Evolutionary conservation across 2,113 vertebrate genomes (phyloP).

Genomic region (Caracal caracal): DNA sequence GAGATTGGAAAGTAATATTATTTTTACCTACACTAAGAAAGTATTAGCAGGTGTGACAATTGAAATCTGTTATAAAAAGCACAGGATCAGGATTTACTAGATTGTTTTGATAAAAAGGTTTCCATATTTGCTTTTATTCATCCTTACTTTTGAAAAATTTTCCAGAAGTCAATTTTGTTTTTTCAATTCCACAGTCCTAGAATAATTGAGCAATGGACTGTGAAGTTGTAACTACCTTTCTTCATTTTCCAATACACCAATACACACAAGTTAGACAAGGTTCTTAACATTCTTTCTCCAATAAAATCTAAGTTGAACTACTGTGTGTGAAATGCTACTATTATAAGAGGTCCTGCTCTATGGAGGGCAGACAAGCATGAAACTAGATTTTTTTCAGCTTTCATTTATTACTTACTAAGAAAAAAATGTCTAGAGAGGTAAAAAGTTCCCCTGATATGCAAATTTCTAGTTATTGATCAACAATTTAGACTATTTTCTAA

Average conservation of each 20-base stretch:
- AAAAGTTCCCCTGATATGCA: not conserved
- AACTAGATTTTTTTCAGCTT: conserved; percentile 43
- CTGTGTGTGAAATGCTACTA: conserved; percentile 8
- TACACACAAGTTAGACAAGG: not conserved
- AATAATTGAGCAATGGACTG: not conserved
- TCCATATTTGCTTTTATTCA: not conserved
- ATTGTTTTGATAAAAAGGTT: not conserved
- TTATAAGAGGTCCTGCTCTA: not conserved
- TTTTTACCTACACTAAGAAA: not conserved
- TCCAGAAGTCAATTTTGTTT: conserved; percentile 36
- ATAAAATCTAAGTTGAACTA: conserved; percentile 42
- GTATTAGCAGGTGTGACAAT: not conserved
- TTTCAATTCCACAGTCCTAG: not conserved
- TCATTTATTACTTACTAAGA: conserved; percentile 21
- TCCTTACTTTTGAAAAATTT: not conserved
- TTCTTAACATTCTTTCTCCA: conserved; percentile 19
- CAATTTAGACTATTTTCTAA: not conserved
- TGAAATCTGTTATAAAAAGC: not conserved
- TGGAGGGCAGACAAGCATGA: conserved; percentile 26
- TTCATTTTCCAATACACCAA: conserved; percentile 28
- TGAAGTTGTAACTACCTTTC: conserved; percentile 31
- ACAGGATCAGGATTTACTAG: not conserved
- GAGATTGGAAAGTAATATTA: not conserved
- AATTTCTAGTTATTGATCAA: not conserved
- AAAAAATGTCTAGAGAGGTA: not conserved